These are phyloP conservation scores for Mesoligia furuncula DNA, from an alignment of 2,888 invertebrate genomes.

Conservation along the genomic window DNA sequence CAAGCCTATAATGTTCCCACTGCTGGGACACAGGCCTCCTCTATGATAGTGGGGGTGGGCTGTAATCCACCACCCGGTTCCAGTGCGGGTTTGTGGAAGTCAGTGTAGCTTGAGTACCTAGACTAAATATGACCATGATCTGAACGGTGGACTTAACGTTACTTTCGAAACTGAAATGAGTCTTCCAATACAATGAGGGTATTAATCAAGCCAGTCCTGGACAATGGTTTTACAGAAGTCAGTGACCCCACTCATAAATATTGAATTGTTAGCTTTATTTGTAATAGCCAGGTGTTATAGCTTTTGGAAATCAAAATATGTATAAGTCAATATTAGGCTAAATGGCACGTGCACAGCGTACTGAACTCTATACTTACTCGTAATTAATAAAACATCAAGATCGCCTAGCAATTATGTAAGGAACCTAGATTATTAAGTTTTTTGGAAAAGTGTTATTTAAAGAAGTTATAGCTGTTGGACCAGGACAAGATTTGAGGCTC, in stretches of 20 bases:
- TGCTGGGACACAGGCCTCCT: not conserved
- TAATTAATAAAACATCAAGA: slow-evolving; percentile 41
- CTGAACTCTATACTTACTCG: not conserved
- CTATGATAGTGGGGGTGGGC: not conserved
- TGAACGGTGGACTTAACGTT: not conserved
- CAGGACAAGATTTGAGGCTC: not conserved
- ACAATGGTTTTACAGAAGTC: slow-evolving; percentile 53
- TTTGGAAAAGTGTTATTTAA: not conserved
- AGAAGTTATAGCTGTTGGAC: not conserved
- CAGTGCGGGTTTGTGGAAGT: not conserved
- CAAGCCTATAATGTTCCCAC: not conserved
- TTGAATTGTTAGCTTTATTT: slow-evolving; percentile 60
- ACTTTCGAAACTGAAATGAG: not conserved
- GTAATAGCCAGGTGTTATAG: slow-evolving; percentile 48
- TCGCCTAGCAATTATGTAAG: not conserved
- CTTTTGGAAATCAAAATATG: slow-evolving; percentile 52
- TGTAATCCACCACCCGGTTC: not conserved
- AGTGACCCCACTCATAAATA: slow-evolving; percentile 65
- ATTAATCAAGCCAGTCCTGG: slow-evolving; percentile 7
- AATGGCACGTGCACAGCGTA: slow-evolving; percentile 46
- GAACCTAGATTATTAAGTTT: not conserved
- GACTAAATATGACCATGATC: not conserved
- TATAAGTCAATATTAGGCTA: slow-evolving; percentile 46
- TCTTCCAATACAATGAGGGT: slow-evolving; percentile 18
- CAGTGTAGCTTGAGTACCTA: not conserved